Evolutionary conservation across 2,888 invertebrate species (phyloP), one percentile per base, ranked within the genome.

Genomic region (Trissolcus brochymenae): DNA sequence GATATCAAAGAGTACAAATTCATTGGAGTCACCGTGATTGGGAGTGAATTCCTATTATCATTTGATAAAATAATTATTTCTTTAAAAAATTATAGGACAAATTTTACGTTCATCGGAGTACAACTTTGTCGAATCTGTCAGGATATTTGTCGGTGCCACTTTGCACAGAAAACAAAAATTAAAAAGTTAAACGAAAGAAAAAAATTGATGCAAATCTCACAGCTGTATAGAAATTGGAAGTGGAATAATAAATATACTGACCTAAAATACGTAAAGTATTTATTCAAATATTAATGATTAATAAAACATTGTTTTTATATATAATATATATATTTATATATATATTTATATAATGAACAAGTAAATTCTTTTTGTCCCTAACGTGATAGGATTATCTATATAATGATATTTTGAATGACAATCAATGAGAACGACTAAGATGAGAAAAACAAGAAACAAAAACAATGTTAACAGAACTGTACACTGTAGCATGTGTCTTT

Each of bases 201-300:
- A 61, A 66, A 6, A 54, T 13, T 9, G 14, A 43, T 43, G 14
- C 14, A 14, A 14, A 14, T 9, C 14, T 43, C 4, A 14, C 43
- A 14, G 4, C 4, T 14, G 4, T 14, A 43, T 14, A 43, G 43
- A 9, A 14, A 2, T 19, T 19, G 1, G 2, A 19, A 19, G 19
- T 14, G 13, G n/a, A 9, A 1, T 43, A 14, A 43, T 43, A 21
- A 35, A 53, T 60, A 67, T 17, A 49, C 13, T 43, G 50, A 50
- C 43, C 19, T n/a, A 85, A 85, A 85, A 85, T 84, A 85, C 83
- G 82, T 84, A 83, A 84, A 81, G 83, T 84, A 83, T 84, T 84
- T 84, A 84, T 85, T 85, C 79, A 81, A 83, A 83, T 84, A 81
- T 81, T 84, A 84, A 83, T 84, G 81, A 83, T 84, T 81, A 83